Conservation (phyloP, 2,797 vertebrate genomes). For the Hydrolagus colliei region DNA sequence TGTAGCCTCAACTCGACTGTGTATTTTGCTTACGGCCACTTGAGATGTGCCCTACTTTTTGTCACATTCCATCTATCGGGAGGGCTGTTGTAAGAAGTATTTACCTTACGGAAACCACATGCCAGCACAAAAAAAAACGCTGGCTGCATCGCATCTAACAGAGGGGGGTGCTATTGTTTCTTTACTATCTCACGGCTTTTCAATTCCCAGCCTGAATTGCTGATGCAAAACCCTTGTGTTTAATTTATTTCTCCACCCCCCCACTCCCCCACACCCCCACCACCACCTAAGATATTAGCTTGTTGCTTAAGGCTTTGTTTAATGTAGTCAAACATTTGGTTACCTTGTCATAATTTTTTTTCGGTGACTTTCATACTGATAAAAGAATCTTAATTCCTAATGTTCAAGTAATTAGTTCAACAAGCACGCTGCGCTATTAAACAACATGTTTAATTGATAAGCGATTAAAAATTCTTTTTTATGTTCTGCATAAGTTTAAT, state of each 20-base stretch:
- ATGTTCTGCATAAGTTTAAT: background rate
- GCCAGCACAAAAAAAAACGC: background rate
- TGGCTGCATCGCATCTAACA: background rate
- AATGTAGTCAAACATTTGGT: slow-evolving; percentile 4
- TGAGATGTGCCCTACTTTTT: slow-evolving; percentile 55
- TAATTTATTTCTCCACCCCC: background rate
- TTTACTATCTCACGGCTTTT: background rate
- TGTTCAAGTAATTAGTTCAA: background rate
- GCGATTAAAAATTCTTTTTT: background rate
- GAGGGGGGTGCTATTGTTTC: too few relatives aligned
- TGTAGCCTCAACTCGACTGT: slow-evolving; percentile 39
- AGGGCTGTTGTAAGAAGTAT: slow-evolving; percentile 44
- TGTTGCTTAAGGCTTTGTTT: background rate
- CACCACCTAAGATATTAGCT: background rate
- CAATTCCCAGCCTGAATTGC: background rate
- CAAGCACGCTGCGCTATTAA: background rate
- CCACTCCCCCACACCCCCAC: too few relatives aligned
- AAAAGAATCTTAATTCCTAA: background rate
- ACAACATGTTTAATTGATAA: background rate
- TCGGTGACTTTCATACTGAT: background rate
- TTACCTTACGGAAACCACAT: slow-evolving; percentile 38
- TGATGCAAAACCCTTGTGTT: background rate
- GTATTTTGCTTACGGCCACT: slow-evolving; percentile 39
- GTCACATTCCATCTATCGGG: slow-evolving; percentile 52
- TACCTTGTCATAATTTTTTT: background rate